Percentiles rank a stretch among this genome's conserved stretches.
phyloP scores from a whole-genome alignment of 2,888 invertebrate species.

The Cynaeus angustus region DNA sequence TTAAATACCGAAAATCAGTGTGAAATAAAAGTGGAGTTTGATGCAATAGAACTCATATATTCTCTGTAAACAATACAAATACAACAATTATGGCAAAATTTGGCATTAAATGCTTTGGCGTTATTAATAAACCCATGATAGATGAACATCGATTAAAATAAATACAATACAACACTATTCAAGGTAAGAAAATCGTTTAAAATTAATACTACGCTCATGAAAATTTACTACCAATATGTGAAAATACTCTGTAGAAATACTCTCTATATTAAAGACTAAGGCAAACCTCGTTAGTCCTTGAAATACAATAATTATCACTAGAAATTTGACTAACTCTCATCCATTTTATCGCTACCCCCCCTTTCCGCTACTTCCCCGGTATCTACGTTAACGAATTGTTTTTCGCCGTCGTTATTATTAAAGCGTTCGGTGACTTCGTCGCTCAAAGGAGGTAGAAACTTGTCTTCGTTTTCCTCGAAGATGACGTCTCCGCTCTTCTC shows the following conservation, averaged over 20 bases:
- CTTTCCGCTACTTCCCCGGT: conserved; percentile 68
- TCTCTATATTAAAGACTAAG: conserved; percentile 64
- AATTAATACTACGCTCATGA: conserved; percentile 59
- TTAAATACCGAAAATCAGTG: not conserved
- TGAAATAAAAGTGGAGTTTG: not conserved
- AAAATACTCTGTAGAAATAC: conserved; percentile 72
- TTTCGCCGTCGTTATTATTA: conserved; percentile 68
- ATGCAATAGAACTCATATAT: conserved; percentile 58
- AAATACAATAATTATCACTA: conserved; percentile 64
- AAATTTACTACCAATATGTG: conserved; percentile 64
- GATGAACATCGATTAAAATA: conserved; percentile 56
- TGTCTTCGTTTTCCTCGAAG: conserved; percentile 62
- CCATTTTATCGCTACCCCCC: conserved; percentile 58
- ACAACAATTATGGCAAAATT: conserved; percentile 72
- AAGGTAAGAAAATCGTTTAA: conserved; percentile 56
- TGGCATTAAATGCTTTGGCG: conserved; percentile 73
- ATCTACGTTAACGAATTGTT: conserved; percentile 68
- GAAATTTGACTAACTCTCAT: conserved; percentile 66
- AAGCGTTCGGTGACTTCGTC: conserved; percentile 62
- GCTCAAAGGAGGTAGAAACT: conserved; percentile 61
- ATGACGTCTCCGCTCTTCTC: conserved; percentile 56
- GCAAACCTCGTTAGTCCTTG: conserved; percentile 62
- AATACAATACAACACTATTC: conserved; percentile 51
- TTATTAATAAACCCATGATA: conserved; percentile 66
- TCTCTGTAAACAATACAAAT: conserved; percentile 67